Percentiles rank a stretch among this genome's conserved stretches.
Conservation (phyloP, 2,113 vertebrate species). For the Nibea albiflora region DNA sequence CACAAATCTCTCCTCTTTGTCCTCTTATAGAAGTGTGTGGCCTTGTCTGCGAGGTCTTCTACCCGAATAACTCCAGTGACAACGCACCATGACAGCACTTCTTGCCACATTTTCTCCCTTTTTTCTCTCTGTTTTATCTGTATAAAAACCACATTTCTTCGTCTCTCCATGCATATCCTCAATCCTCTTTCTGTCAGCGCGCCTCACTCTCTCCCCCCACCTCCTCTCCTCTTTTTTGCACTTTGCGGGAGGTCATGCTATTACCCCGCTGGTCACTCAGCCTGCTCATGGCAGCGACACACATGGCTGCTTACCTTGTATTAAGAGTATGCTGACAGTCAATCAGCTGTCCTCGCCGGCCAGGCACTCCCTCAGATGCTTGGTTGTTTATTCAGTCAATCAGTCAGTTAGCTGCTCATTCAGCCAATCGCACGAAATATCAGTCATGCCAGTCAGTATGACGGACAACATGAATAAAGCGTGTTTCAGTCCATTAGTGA, state of each 20-base stretch:
- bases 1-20: slow-evolving; percentile 17
- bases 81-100: background rate
- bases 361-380: slow-evolving; percentile 18
- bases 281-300: slow-evolving; percentile 30
- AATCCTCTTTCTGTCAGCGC: background rate
- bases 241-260: slow-evolving; percentile 31
- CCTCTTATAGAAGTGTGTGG: background rate
- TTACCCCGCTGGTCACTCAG: slow-evolving; percentile 42
- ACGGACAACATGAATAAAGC: background rate
- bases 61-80: background rate
- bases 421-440: slow-evolving; percentile 39
- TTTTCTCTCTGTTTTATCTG: background rate
- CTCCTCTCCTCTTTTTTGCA: slow-evolving; percentile 14
- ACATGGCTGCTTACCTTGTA: slow-evolving; percentile 35
- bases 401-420: slow-evolving; percentile 46
- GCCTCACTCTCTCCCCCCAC: background rate
- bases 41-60: slow-evolving; percentile 18
- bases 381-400: slow-evolving; percentile 43
- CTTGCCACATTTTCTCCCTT: background rate
- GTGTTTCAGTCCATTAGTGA: slow-evolving; percentile 46
- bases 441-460: slow-evolving; percentile 36
- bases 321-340: slow-evolving; percentile 26
- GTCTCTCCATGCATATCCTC: background rate
- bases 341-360: slow-evolving; percentile 35
- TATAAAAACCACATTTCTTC: background rate